Conservation (phyloP, 2,888 invertebrate species). For the Metalampra italica region DNA sequence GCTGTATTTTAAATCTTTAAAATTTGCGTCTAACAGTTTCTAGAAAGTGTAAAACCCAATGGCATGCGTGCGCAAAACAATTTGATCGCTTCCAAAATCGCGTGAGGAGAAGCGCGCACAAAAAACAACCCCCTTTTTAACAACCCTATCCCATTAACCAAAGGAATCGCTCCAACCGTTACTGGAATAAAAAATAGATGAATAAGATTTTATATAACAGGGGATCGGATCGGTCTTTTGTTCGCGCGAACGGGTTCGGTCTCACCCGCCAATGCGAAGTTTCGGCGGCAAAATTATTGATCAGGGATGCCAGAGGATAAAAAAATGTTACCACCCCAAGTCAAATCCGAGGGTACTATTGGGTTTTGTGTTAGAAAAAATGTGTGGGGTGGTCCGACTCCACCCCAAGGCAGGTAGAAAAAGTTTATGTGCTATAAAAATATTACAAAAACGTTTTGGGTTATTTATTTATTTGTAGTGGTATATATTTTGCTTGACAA, state of each 20-base stretch:
- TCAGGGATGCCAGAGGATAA: constrained; percentile 38
- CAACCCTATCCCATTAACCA: constrained; percentile 66
- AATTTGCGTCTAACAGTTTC: constrained; percentile 11
- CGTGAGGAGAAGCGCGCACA: constrained; percentile 57
- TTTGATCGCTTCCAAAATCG: constrained; percentile 55
- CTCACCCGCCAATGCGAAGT: constrained; percentile 49
- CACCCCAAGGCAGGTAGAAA: constrained; percentile 67
- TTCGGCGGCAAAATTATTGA: constrained; percentile 68
- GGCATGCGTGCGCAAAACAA: constrained; percentile 60
- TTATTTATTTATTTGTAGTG: constrained; percentile 18
- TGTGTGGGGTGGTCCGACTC: constrained; percentile 60
- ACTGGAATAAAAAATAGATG: constrained; percentile 65
- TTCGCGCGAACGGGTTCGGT: constrained; percentile 43
- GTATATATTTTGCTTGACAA: too few species aligned
- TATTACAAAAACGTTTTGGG: constrained; percentile 28
- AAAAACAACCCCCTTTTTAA: constrained; percentile 62
- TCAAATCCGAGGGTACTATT: constrained; percentile 39
- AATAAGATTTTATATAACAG: constrained; percentile 67
- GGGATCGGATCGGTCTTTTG: constrained; percentile 45
- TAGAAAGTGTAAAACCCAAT: constrained; percentile 29
- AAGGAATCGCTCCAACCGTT: constrained; percentile 70
- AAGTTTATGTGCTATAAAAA: constrained; percentile 36
- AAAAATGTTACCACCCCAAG: constrained; percentile 66
- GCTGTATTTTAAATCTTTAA: background rate
- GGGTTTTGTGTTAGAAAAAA: constrained; percentile 61